phyloP scores from a whole-genome alignment of 2,888 invertebrate species.

The Hyposoter dolosus region DNA sequence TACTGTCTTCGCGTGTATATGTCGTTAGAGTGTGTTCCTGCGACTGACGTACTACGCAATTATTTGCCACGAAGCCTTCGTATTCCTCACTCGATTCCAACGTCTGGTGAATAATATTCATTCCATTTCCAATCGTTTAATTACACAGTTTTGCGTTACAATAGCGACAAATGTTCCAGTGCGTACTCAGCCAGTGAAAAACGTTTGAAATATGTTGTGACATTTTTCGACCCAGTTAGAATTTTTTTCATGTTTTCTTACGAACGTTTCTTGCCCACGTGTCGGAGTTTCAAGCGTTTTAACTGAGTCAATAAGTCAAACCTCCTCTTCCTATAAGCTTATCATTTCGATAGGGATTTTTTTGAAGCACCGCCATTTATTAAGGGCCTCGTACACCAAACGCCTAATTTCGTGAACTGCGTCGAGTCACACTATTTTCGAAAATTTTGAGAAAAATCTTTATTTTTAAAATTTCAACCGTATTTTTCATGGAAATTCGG shows the following conservation, averaged over 20 bases:
- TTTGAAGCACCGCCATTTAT: too few relatives aligned
- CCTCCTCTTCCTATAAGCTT: too few relatives aligned
- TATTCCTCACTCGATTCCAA: not conserved
- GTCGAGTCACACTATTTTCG: too few relatives aligned
- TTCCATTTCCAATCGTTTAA: not conserved
- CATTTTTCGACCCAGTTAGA: not conserved
- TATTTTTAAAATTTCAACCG: too few relatives aligned
- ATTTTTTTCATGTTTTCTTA: not conserved
- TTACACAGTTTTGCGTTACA: not conserved
- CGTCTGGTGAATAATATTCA: not conserved
- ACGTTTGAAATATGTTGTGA: not conserved
- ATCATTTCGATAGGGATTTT: too few relatives aligned
- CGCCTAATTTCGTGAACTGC: too few relatives aligned
- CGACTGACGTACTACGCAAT: not conserved
- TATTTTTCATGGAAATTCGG: too few relatives aligned
- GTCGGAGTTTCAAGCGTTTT: not conserved
- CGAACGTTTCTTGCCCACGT: not conserved
- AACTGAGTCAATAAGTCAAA: too few relatives aligned
- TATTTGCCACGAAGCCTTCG: not conserved
- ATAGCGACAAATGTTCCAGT: not conserved
- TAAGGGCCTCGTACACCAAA: too few relatives aligned
- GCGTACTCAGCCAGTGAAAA: not conserved
- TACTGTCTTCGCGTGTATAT: conserved; percentile 2
- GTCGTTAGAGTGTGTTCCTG: not conserved
- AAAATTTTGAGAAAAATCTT: too few relatives aligned